A percentile compares a stretch with the other conserved stretches of the same genome.
Conservation (phyloP, 2,888 invertebrate genomes). For the Caradrina kadenii region DNA sequence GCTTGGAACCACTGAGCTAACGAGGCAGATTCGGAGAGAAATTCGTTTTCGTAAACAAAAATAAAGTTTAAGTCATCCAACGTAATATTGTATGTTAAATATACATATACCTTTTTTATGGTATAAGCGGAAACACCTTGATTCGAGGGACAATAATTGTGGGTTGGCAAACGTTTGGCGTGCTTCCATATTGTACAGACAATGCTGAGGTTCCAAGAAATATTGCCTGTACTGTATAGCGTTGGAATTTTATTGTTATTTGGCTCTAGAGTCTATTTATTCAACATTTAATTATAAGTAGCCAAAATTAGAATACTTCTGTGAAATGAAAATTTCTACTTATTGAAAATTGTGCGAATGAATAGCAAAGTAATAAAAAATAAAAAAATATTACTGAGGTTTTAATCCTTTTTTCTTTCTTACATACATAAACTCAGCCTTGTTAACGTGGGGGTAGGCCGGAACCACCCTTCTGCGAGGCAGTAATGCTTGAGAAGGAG, state of each 20-base stretch:
- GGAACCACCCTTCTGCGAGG: no score
- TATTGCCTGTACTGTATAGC: slow-evolving; percentile 42
- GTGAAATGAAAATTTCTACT: background rate
- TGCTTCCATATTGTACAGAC: slow-evolving; percentile 55
- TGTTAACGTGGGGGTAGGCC: no score
- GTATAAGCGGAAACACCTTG: slow-evolving; percentile 46
- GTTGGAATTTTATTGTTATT: slow-evolving; percentile 58
- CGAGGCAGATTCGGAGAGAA: no score
- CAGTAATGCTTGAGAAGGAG: no score
- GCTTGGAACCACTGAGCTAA: no score
- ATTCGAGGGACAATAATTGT: slow-evolving; percentile 48
- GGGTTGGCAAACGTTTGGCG: slow-evolving; percentile 59
- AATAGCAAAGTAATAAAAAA: no score
- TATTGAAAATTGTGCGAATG: no score
- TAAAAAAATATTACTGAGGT: no score
- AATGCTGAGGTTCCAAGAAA: slow-evolving; percentile 58
- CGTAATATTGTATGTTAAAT: slow-evolving; percentile 26
- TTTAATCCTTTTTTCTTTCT: no score
- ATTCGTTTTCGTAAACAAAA: no score
- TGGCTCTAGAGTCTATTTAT: slow-evolving; percentile 43
- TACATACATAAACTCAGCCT: no score
- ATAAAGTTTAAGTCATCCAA: no score
- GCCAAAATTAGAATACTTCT: slow-evolving; percentile 5
- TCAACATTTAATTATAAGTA: slow-evolving; percentile 11
- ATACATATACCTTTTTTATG: slow-evolving; percentile 38